Base-by-base conservation (phyloP, 2,797 vertebrate species). In the Megaceryle alcyon region DNA sequence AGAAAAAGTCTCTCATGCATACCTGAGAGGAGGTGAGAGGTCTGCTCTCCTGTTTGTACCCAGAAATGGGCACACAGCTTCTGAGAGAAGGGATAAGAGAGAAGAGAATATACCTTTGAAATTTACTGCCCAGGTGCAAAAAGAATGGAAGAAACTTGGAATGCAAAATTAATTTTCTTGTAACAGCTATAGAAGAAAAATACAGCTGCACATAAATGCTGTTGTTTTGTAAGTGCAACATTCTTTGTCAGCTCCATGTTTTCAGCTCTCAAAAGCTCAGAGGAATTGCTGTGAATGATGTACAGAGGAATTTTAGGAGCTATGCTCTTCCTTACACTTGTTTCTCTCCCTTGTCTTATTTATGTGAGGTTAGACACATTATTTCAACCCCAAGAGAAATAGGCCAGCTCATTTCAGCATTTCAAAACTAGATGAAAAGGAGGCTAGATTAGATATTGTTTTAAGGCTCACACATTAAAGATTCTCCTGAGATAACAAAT, bases 401-500 rank as follows among this genome's bases (percentile, higher is more conserved):
- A 69, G 63, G 19, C 35, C 70, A 68, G 21, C 57, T 83, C n/a
- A 53, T 82, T 94, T 80, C 85, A 65, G 33, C 68, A 71, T 88
- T 94, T 96, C 60, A 79, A 65, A 82, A 73, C 7, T 22, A 64
- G 63, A 90, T 90, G n/a, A 86, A 90, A 88, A 86, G 44, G 54
- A 79, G 37, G 35, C 12, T 35, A 65, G 23, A 6, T 91, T 71
- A 49, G 59, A 49, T 86, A 21, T 59, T 90, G 72, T 84, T 92
- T 83, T 85, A 81, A 77, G 57, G 44, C 61, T 91, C 31, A 26
- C 31, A 29, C 60, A 60, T 76, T 94, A 85, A 91, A 95, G 51
- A 71, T 49, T 54, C 81, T 77, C 68, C 46, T 71, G 83, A 85
- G 73, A 92, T 91, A 79, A 93, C 82, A 81, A 86, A 51, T 51